Evolutionary conservation across 2,888 invertebrate genomes (phyloP), one percentile per base, ranked within the genome.

Genomic region (Coelopa pilipes): DNA sequence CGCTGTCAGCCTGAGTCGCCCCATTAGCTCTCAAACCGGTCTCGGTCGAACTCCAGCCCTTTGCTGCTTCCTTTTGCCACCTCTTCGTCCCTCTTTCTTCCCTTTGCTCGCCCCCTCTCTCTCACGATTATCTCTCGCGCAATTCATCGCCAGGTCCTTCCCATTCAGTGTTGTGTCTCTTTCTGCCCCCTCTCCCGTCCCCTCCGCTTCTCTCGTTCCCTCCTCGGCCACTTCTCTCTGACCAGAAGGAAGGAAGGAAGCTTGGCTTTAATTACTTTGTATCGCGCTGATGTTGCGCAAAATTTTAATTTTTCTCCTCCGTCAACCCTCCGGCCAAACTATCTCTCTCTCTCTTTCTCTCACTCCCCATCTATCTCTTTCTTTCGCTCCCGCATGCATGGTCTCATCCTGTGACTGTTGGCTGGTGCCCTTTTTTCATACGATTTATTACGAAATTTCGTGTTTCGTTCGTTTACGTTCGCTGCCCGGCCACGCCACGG

Each of bases 231-330:
- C 53, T 53, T 53, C n/a, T 53, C 15, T 53, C n/a, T 53, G 53
- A 11, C 53, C 3, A 53, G 15, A 15, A 13, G 13, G 53, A 15
- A 49, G 13, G 13, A 49, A 53, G 15, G 53, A 53, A 34, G 34
- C 34, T 34, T 34, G 65, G 47, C 66, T 66, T 66, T 66, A 66
- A 66, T 66, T 66, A 66, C 66, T 66, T 50, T 66, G 50, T 66
- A 66, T 66, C 17, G 66, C n/a, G 21, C 66, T 66, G 66, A 50
- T 66, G 66, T 66, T 66, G 66, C 50, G 21, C 66, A 66, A 66
- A 53, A 53, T 53, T 53, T 53, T 53, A 53, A 53, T 53, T 53
- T 53, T 53, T 53, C 53, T 4, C 10, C n/a, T 53, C 34, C 7
- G 2, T 34, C 34, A 34, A 34, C 34, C 34, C 53, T 3, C 21